phyloP scores from a whole-genome alignment of 2,797 vertebrate genomes.

The Thamnophis elegans region DNA sequence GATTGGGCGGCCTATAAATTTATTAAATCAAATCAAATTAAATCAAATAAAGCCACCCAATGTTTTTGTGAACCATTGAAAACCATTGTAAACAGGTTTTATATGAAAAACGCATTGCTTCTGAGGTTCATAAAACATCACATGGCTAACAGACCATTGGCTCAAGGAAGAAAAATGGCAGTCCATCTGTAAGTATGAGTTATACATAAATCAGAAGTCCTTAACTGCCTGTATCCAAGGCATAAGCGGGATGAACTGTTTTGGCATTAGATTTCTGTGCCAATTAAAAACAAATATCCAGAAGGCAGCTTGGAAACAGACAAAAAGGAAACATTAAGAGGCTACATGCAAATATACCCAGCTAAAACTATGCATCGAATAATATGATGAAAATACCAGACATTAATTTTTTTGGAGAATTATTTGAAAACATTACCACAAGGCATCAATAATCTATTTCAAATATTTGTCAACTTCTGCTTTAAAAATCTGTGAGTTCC shows the following conservation, averaged over 20 bases:
- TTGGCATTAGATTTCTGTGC: not conserved
- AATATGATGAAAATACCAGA: not conserved
- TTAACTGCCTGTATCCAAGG: not conserved
- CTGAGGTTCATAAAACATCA: too few species aligned
- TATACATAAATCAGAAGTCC: not conserved
- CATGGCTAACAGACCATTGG: too few species aligned
- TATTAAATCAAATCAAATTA: too few species aligned
- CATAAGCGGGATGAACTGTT: not conserved
- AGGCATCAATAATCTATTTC: not conserved
- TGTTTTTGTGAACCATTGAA: too few species aligned
- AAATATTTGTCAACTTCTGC: not conserved
- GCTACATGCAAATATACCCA: not conserved
- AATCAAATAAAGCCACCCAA: too few species aligned
- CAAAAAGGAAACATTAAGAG: not conserved
- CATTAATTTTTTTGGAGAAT: not conserved
- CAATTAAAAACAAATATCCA: not conserved
- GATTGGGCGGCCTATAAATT: too few species aligned
- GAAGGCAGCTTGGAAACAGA: not conserved
- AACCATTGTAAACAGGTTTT: too few species aligned
- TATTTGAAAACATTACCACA: not conserved
- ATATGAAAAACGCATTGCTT: too few species aligned
- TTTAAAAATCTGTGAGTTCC: not conserved
- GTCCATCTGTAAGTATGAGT: not conserved
- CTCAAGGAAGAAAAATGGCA: not conserved
- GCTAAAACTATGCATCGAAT: not conserved